These are phyloP conservation scores for Platycercus adscitus DNA, from an alignment of 2,113 vertebrate genomes.

Conservation along the genomic window DNA sequence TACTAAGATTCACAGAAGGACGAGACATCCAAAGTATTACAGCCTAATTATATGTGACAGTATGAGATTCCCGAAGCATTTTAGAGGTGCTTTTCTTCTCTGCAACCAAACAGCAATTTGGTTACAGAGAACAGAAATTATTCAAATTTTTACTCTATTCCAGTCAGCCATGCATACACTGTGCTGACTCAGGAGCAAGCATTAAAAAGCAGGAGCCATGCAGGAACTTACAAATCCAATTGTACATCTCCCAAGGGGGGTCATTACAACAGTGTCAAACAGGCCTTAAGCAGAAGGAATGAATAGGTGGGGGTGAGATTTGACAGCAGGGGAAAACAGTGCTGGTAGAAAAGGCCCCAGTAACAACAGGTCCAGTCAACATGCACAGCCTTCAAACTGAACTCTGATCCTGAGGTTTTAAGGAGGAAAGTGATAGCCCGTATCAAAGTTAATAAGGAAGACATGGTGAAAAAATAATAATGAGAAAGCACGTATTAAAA, in stretches of 20 bases:
- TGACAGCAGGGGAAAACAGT: background rate
- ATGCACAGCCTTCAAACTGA: background rate
- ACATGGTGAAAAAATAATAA: background rate
- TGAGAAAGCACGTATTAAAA: background rate
- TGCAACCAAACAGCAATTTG: background rate
- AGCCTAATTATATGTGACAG: background rate
- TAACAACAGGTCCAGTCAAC: background rate
- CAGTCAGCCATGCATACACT: background rate
- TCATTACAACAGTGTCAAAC: conserved; percentile 35
- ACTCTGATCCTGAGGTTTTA: background rate
- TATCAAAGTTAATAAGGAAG: background rate
- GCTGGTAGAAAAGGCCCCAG: background rate
- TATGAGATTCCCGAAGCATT: background rate
- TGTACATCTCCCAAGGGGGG: background rate
- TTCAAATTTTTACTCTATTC: background rate
- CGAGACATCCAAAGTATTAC: background rate
- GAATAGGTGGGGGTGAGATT: background rate
- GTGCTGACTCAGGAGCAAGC: conserved; percentile 43
- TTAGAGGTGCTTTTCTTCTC: background rate
- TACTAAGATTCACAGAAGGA: background rate
- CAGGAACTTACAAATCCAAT: background rate
- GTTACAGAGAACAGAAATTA: background rate
- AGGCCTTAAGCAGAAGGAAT: background rate
- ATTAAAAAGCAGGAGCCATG: conserved; percentile 15
- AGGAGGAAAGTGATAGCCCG: background rate